A percentile compares a stretch with the other conserved stretches of the same genome.
phyloP scores from a whole-genome alignment of 1,140 invertebrate genomes.

The Pogonomyrmex californicus region DNA sequence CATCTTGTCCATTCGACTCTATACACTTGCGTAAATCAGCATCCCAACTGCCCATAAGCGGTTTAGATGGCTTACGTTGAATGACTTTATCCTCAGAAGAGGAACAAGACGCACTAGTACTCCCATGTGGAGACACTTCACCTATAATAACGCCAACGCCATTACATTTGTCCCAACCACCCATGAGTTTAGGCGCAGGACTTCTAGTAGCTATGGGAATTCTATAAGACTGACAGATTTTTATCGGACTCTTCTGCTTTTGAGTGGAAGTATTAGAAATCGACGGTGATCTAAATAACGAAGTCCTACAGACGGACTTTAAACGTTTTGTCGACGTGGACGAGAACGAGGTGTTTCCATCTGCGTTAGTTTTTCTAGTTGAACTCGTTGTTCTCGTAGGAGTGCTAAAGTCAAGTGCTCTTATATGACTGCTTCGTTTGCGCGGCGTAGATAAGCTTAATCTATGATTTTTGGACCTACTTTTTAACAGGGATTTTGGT shows the following conservation, averaged over 20 bases:
- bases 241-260: slow-evolving; percentile 66
- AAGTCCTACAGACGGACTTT: slow-evolving; percentile 77
- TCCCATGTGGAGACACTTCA: slow-evolving; percentile 70
- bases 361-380: slow-evolving; percentile 44
- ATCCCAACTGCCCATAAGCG: slow-evolving; percentile 79
- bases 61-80: background rate
- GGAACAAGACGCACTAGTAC: slow-evolving; percentile 47
- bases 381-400: slow-evolving; percentile 75
- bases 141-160: slow-evolving; percentile 83
- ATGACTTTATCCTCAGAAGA: background rate
- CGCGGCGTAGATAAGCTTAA: slow-evolving; percentile 86
- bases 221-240: slow-evolving; percentile 62
- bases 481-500: slow-evolving; percentile 81
- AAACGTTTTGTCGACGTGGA: slow-evolving; percentile 61
- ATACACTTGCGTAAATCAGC: slow-evolving; percentile 80
- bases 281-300: slow-evolving; percentile 82
- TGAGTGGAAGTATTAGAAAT: slow-evolving; percentile 38
- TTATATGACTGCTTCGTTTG: slow-evolving; percentile 81
- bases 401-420: slow-evolving; percentile 84
- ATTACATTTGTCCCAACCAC: slow-evolving; percentile 83
- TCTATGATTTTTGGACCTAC: slow-evolving; percentile 81
- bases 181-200: slow-evolving; percentile 81
- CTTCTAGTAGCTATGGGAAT: slow-evolving; percentile 82
- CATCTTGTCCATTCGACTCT: slow-evolving; percentile 26
- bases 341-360: slow-evolving; percentile 56